phyloP scores from a whole-genome alignment of 1,140 invertebrate genomes.

The Pseudobourletiella spinata region DNA sequence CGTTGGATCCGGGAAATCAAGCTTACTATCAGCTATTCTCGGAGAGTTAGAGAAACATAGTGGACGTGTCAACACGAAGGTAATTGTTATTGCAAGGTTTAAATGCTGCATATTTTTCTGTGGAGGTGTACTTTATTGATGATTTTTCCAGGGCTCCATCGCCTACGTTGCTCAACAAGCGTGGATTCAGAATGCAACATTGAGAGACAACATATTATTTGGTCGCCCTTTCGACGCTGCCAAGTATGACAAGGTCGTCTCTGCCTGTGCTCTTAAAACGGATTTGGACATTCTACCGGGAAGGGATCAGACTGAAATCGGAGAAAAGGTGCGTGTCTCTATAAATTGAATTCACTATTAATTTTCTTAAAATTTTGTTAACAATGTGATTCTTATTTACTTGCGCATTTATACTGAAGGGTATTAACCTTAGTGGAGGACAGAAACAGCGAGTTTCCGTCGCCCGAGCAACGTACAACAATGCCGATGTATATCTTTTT shows the following conservation, averaged over 20 bases:
- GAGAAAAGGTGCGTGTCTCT: conserved; percentile 40
- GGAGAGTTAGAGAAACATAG: conserved; percentile 45
- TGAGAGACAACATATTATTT: conserved; percentile 50
- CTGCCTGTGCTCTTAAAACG: conserved; percentile 42
- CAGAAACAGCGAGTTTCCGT: conserved; percentile 93
- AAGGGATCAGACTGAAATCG: conserved; percentile 43
- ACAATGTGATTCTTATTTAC: too few relatives aligned
- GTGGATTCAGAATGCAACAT: conserved; percentile 50
- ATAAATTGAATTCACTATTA: conserved; percentile 38
- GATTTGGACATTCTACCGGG: conserved; percentile 42
- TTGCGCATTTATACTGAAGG: too few relatives aligned
- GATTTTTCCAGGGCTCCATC: conserved; percentile 38
- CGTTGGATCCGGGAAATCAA: conserved; percentile 52
- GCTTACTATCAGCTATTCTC: conserved; percentile 47
- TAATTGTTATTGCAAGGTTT: too few relatives aligned
- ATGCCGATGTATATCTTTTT: conserved; percentile 81
- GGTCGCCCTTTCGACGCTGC: conserved; percentile 36
- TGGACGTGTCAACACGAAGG: conserved; percentile 42
- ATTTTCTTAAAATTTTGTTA: neutral
- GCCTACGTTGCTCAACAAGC: conserved; percentile 49
- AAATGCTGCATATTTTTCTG: too few relatives aligned
- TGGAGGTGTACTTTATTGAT: neutral
- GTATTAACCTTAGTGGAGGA: conserved; percentile 63
- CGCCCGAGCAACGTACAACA: conserved; percentile 83
- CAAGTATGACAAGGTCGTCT: conserved; percentile 41